Percentiles rank a stretch among this genome's conserved stretches.
These are phyloP conservation scores for Nansenia antarctica DNA, from an alignment of 2,113 vertebrate species.

Conservation along the genomic window DNA sequence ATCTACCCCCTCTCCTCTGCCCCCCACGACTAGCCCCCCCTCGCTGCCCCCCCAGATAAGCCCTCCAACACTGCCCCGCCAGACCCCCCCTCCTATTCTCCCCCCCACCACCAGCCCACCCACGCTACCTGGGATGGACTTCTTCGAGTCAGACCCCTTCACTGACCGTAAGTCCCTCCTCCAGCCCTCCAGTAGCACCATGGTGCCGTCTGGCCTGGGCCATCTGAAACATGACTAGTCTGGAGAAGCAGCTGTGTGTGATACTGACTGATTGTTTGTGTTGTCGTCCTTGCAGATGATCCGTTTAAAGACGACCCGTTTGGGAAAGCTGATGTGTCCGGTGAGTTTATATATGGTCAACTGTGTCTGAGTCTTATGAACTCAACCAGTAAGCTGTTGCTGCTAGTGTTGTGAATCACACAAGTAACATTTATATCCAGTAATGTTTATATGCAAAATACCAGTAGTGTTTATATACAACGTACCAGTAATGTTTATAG, in stretches of 20 bases:
- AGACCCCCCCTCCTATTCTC: constrained; percentile 46
- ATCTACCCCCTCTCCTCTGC: background rate
- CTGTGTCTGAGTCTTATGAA: background rate
- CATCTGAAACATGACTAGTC: background rate
- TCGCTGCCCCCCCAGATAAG: constrained; percentile 47
- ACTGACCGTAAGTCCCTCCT: constrained; percentile 85
- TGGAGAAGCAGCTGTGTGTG: background rate
- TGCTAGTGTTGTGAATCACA: background rate
- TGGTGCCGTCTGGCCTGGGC: background rate
- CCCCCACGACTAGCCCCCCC: constrained; percentile 57
- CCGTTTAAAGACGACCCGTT: constrained; percentile 97
- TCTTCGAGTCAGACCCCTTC: constrained; percentile 95
- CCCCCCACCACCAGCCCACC: constrained; percentile 67
- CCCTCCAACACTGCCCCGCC: background rate
- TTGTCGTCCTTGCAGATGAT: constrained; percentile 77
- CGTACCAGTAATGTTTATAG: too few relatives aligned
- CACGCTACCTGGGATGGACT: constrained; percentile 82
- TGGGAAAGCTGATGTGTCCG: constrained; percentile 83
- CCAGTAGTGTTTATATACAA: too few relatives aligned
- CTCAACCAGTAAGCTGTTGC: too few relatives aligned
- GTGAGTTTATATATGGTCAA: constrained; percentile 61
- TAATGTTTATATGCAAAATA: too few relatives aligned
- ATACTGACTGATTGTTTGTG: background rate
- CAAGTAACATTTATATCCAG: too few relatives aligned
- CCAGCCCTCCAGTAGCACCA: background rate